Evolutionary conservation across 2,888 invertebrate genomes (phyloP).

Genomic region (Nebria brevicollis): DNA sequence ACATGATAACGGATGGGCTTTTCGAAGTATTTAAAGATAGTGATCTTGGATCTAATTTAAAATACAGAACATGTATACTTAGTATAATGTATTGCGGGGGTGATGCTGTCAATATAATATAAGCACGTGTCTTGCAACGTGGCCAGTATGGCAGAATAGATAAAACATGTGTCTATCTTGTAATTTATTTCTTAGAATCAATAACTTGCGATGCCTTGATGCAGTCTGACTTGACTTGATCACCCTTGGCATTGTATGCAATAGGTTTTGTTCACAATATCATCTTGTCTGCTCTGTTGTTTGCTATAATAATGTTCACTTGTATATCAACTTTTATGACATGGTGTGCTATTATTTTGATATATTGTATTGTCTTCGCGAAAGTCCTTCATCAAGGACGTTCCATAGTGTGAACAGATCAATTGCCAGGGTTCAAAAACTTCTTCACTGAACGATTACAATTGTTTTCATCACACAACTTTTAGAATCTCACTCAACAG

Average conservation of each 20-base stretch:
- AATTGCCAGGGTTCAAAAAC: too few species aligned
- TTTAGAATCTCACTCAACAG: too few species aligned
- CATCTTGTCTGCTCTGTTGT: background rate
- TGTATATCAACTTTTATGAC: background rate
- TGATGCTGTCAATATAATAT: background rate
- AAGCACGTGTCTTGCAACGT: background rate
- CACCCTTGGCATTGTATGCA: background rate
- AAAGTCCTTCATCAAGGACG: background rate
- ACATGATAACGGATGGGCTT: background rate
- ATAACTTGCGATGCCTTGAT: constrained; percentile 7
- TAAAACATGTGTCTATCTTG: constrained; percentile 7
- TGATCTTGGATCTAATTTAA: constrained; percentile 1
- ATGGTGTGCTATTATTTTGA: background rate
- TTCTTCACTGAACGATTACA: too few species aligned
- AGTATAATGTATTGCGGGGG: background rate
- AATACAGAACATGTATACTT: background rate
- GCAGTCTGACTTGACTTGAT: background rate
- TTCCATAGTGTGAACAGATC: too few species aligned
- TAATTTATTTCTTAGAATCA: constrained; percentile 26
- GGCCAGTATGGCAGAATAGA: constrained; percentile 1
- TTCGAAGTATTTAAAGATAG: background rate
- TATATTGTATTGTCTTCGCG: background rate
- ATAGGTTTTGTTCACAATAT: background rate
- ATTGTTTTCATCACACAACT: too few species aligned
- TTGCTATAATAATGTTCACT: background rate